phyloP scores from a whole-genome alignment of 1,140 invertebrate genomes.

The Leptinotarsa texana region DNA sequence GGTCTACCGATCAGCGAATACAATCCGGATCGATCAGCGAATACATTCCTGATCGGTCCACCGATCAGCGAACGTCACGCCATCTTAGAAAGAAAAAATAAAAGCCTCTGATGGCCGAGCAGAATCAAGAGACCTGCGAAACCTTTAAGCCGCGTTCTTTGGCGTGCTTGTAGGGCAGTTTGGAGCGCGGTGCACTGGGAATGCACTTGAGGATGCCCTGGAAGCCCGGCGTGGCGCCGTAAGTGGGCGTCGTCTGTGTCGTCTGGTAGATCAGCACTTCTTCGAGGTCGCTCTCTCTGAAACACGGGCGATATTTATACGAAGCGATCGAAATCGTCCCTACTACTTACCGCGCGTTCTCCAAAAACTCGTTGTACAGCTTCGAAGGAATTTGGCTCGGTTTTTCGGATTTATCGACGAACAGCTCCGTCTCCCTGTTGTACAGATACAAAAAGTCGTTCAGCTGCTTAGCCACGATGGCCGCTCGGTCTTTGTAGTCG shows the following conservation, averaged over 20 bases:
- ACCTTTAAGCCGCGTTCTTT: not conserved
- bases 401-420: conserved; percentile 68
- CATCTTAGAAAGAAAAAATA: not conserved
- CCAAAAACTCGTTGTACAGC: conserved; percentile 64
- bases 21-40: too few species aligned
- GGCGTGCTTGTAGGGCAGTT: conserved; percentile 17
- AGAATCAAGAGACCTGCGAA: not conserved
- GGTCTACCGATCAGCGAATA: too few species aligned
- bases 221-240: conserved; percentile 41
- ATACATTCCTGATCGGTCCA: too few species aligned
- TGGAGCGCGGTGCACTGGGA: conserved; percentile 35
- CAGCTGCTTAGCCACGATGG: conserved; percentile 88
- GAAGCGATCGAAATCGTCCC: not conserved
- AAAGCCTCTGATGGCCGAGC: too few species aligned
- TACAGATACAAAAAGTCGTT: conserved; percentile 90
- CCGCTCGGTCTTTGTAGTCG: conserved; percentile 80
- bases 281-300: conserved; percentile 53
- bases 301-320: conserved; percentile 21
- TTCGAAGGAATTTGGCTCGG: conserved; percentile 63
- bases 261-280: conserved; percentile 52
- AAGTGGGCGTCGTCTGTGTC: conserved; percentile 45
- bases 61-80: not conserved
- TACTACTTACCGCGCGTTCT: conserved; percentile 49
- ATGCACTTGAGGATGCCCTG: conserved; percentile 50
- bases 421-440: conserved; percentile 81